Evolutionary conservation across 2,113 vertebrate species (phyloP).

Genomic region (Antigone vipio): DNA sequence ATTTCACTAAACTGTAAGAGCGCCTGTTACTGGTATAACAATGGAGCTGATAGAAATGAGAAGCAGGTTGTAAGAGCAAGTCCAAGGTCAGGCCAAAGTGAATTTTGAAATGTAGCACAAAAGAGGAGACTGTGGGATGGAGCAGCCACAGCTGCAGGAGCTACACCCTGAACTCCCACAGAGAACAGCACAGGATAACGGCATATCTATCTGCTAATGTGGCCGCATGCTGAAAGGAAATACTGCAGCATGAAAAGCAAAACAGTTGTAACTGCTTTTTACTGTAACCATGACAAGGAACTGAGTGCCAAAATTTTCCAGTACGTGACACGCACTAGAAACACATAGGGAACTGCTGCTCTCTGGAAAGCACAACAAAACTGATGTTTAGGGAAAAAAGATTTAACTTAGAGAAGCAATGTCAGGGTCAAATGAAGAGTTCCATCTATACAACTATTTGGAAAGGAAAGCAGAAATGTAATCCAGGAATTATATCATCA

Average conservation of each 20-base stretch:
- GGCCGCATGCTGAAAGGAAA: rapidly evolving
- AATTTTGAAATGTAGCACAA: not conserved
- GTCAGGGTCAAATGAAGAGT: not conserved
- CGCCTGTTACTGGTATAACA: not conserved
- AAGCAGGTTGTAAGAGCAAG: not conserved
- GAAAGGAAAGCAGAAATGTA: not conserved
- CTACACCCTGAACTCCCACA: not conserved
- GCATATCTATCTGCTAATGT: not conserved
- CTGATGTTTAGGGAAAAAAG: not conserved
- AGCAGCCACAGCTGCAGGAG: not conserved
- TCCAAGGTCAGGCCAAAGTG: not conserved
- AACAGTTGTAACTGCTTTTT: not conserved
- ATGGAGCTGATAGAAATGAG: not conserved
- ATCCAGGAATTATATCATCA: not conserved
- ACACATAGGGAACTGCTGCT: not conserved
- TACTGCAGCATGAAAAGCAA: not conserved
- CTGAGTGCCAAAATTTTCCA: not conserved
- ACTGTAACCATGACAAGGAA: not conserved
- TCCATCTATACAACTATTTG: not conserved
- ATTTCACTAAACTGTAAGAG: not conserved
- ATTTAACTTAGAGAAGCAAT: not conserved
- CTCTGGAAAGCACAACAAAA: not conserved
- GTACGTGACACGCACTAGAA: not conserved
- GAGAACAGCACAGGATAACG: not conserved
- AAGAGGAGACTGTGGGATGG: not conserved